Percentiles rank a stretch among this genome's conserved stretches.
Evolutionary conservation across 2,113 vertebrate species (phyloP).

Genomic region (Sigmodon hispidus): DNA sequence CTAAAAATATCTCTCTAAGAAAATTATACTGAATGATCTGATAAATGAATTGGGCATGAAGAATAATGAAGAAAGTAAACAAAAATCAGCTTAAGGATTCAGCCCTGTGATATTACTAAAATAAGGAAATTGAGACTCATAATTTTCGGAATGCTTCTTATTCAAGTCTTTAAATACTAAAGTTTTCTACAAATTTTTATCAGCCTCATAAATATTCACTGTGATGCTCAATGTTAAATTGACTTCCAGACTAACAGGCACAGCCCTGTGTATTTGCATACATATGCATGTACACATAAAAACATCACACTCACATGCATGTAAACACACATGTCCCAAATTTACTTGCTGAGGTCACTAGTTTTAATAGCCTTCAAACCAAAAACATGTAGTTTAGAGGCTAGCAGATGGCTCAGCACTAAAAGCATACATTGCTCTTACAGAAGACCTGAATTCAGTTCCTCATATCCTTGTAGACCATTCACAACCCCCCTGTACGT

Average conservation of each 20-base stretch:
- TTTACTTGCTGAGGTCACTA: neutral
- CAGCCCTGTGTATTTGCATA: neutral
- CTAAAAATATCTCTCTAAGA: neutral
- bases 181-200: neutral
- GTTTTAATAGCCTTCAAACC: neutral
- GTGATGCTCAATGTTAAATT: neutral
- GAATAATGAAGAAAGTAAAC: neutral
- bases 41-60: neutral
- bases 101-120: neutral
- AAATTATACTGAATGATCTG: neutral
- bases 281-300: neutral
- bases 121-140: neutral
- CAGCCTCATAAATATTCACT: neutral
- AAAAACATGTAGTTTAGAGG: neutral
- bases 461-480: neutral
- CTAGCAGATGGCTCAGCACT: neutral
- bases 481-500: too few relatives aligned
- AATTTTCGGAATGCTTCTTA: slow-evolving; percentile 16
- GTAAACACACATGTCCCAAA: neutral
- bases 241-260: neutral
- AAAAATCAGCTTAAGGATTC: slow-evolving; percentile 8
- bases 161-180: neutral
- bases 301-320: neutral
- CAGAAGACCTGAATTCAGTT: neutral
- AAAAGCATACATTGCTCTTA: neutral